phyloP scores from a whole-genome alignment of 2,797 vertebrate genomes.

The Anguilla anguilla region DNA sequence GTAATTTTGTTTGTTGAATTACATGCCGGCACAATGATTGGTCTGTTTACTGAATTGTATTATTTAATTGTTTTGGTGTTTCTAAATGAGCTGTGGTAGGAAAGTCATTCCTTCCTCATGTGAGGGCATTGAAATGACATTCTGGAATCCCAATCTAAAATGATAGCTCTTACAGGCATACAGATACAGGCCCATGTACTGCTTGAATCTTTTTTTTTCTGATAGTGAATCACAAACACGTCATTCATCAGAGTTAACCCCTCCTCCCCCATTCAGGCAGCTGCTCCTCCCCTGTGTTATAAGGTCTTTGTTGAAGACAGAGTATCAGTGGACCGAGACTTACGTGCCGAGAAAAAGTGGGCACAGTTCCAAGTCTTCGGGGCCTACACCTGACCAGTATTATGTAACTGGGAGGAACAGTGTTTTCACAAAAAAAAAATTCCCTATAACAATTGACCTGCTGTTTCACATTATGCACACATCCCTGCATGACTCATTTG shows the following conservation, averaged over 20 bases:
- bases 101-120: neutral
- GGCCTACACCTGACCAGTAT: neutral
- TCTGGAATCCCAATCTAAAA: neutral
- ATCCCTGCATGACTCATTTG: conserved; percentile 12
- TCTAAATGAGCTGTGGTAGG: neutral
- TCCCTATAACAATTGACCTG: conserved; percentile 32
- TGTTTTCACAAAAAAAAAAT: neutral
- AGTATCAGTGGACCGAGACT: neutral
- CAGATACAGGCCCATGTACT: neutral
- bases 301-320: neutral
- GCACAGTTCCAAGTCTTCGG: neutral
- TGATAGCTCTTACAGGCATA: neutral
- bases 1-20: neutral
- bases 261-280: neutral
- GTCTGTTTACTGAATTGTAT: neutral
- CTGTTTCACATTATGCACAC: conserved; percentile 26
- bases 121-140: neutral
- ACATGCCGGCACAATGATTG: neutral
- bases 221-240: neutral
- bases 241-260: neutral
- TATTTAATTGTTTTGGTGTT: neutral
- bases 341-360: neutral
- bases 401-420: neutral
- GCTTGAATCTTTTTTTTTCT: neutral
- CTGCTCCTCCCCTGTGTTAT: neutral